phyloP scores from a whole-genome alignment of 2,888 invertebrate species.

The Chalcosyrphus nemorum region DNA sequence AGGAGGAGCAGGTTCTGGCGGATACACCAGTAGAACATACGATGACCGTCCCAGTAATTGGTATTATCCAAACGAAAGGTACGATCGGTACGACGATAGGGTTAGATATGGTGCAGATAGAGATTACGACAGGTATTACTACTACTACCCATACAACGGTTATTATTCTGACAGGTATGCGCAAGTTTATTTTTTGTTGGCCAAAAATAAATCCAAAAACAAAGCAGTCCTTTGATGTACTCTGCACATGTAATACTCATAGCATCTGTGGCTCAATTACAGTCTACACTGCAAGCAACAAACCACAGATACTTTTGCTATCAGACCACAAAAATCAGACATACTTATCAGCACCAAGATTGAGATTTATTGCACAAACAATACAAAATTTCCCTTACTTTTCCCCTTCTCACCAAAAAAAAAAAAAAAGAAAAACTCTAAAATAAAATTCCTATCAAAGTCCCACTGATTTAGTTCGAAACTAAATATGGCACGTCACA shows the following conservation, averaged over 20 bases:
- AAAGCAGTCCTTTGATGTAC: background rate
- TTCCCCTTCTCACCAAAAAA: background rate
- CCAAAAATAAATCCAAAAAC: background rate
- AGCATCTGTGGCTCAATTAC: background rate
- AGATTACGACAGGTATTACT: constrained; percentile 77
- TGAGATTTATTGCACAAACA: background rate
- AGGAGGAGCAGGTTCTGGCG: no score
- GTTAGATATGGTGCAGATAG: constrained; percentile 74
- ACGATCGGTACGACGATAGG: constrained; percentile 79
- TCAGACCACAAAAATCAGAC: constrained; percentile 38
- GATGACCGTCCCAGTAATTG: constrained; percentile 78
- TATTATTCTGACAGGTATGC: constrained; percentile 73
- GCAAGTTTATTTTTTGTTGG: constrained; percentile 49
- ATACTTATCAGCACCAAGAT: constrained; percentile 16
- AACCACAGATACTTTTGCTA: background rate
- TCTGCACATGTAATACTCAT: background rate
- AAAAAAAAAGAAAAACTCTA: background rate
- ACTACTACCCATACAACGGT: constrained; percentile 40
- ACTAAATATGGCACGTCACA: constrained; percentile 8
- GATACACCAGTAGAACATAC: constrained; percentile 76
- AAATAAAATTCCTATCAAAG: background rate
- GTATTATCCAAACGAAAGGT: constrained; percentile 77
- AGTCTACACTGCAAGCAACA: background rate
- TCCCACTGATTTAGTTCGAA: background rate
- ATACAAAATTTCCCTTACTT: no score